Evolutionary conservation across 2,888 invertebrate species (phyloP), one percentile per base, ranked within the genome.

Genomic region (Andrena fulva): DNA sequence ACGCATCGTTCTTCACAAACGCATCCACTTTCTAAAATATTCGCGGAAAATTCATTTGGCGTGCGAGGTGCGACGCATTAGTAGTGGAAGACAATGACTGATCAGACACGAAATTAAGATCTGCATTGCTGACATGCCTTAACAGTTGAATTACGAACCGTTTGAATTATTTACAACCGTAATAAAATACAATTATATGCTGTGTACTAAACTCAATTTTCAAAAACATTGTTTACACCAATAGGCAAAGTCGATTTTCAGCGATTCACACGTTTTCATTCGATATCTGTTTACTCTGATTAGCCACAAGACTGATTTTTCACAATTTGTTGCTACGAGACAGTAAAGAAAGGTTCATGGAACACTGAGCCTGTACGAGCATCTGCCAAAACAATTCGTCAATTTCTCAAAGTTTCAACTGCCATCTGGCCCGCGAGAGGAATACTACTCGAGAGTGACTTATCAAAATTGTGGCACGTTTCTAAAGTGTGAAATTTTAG

Each of bases 351-450:
- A 86, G 68, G 67, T 54, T 63, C 64, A 27, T 66, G 63, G 42
- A 54, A 63, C 82, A 76, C 81, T 77, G 77, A 56, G 59, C 31
- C 60, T 67, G 67, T 33, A 68, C 70, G 50, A 76, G 71, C 64
- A 76, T 80, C 31, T 62, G 68, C 64, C 82, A 86, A 73, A 87
- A 80, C 56, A 85, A 77, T 74, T 79, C 48, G 72, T 42, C 76
- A 76, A 75, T 73, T 83, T 87, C 87, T 83, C 75, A 52, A 83
- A 81, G 79, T 87, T 85, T 74, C 60, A 35, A 66, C 87, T 74
- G 87, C 78, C 85, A 85, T 83, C 83, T 87, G 85, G 85, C 76
- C 68, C 52, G 73, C 35, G 29, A 7, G 29, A 62, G 63, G 29
- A 68, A 59, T 31, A 87, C 87, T 87, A 87, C 66, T 35, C 6